Conservation (phyloP, 1,140 invertebrate genomes). For the Elymnias hypermnestra region DNA sequence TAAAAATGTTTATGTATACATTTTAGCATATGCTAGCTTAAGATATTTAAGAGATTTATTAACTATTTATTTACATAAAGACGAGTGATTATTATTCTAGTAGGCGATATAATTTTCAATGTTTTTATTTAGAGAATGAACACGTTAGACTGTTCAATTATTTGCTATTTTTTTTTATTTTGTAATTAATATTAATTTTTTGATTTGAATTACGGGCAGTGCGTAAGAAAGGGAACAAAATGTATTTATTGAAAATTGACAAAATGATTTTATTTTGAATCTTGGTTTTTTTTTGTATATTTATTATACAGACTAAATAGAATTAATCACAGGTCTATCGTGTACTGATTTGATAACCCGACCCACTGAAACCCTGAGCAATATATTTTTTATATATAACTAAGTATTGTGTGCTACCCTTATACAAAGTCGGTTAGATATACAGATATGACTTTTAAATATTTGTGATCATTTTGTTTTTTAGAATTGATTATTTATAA, state of each 20-base stretch:
- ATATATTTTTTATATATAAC: constrained; percentile 73
- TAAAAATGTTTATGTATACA: constrained; percentile 69
- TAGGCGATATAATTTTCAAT: constrained; percentile 21
- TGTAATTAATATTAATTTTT: constrained; percentile 14
- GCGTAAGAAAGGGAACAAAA: constrained; percentile 43
- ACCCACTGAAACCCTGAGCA: constrained; percentile 70
- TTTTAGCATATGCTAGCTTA: constrained; percentile 48
- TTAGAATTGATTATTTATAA: constrained; percentile 51
- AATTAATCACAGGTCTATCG: constrained; percentile 44
- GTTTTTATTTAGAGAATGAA: constrained; percentile 18
- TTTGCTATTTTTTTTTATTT: constrained; percentile 7
- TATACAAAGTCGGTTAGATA: constrained; percentile 63
- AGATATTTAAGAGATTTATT: constrained; percentile 44
- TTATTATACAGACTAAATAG: constrained; percentile 40
- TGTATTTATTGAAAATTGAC: constrained; percentile 29
- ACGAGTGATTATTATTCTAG: constrained; percentile 20
- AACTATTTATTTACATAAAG: constrained; percentile 42
- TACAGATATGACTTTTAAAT: constrained; percentile 58
- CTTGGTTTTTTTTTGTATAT: constrained; percentile 32
- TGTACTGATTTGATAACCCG: constrained; percentile 66
- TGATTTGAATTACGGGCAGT: constrained; percentile 28
- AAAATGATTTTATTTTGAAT: constrained; percentile 22
- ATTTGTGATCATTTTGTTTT: constrained; percentile 60
- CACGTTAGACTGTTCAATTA: constrained; percentile 26
- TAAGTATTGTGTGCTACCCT: constrained; percentile 65